Evolutionary conservation across 2,113 vertebrate species (phyloP), one percentile per base, ranked within the genome.

Genomic region (Pristiophorus japonicus): DNA sequence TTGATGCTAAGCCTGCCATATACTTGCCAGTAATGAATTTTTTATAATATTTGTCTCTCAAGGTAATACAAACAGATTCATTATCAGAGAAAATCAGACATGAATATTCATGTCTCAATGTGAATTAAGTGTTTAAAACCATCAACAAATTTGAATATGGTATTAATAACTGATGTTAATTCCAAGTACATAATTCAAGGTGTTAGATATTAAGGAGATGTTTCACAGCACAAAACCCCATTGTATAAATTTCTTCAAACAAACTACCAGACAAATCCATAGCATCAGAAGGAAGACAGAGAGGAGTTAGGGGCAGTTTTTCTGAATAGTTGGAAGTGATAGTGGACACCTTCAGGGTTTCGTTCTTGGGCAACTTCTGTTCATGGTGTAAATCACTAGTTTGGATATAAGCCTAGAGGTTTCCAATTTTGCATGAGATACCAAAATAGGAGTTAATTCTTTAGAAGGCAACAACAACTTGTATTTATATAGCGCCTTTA

Each of bases 41-140:
- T 90, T 51, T 90, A 6, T 59, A 55, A 90, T 75, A 75, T 59
- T 55, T 90, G 1, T 59, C 12, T 59, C 87, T 90, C 87, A 90
- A 59, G 87, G 87, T 59, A 90, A 55, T 90, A 90, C 47, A 88
- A 88, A 30, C 85, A 90, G 51, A 59, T 30, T 90, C 59, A 90
- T 90, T 90, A 90, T 90, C 51, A 59, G 55, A 90, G 27, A 27
- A 55, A 90, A 90, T 14, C 30, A 90, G 30, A 59, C 47, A 90
- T 90, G 51, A 90, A 90, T 90, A 90, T 90, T 59, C 10, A 90
- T 90, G 27, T 90, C 87, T 59, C 87, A 90, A 51, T 90, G 87
- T 90, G 87, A 90, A 14, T 59, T 30, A 90, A 59, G 30, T 81
- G 78, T 90, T 90, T 90, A 90, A 59, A 90, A 62, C 30, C 12